phyloP scores from a whole-genome alignment of 2,888 invertebrate genomes.

The Mesorhabditis spiculigera region DNA sequence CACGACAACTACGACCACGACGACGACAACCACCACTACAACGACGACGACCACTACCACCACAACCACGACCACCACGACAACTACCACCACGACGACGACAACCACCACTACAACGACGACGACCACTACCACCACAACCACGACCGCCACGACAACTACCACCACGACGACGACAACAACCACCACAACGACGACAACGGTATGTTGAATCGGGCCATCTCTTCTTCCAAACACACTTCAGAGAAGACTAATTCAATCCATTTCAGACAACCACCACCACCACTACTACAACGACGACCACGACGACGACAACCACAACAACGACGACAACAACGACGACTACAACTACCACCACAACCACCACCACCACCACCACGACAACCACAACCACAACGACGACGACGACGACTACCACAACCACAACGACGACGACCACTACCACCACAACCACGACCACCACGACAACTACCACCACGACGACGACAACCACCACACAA shows the following conservation, averaged over 20 bases:
- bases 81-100: constrained; percentile 7
- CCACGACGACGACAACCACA: not conserved
- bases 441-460: not conserved
- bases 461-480: not conserved
- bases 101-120: constrained; percentile 7
- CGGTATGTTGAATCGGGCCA: not conserved
- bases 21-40: not conserved
- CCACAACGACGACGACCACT: not conserved
- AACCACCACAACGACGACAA: constrained; percentile 5
- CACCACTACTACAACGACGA: not conserved
- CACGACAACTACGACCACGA: not conserved
- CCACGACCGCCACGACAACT: not conserved
- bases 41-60: not conserved
- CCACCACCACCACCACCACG: not conserved
- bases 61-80: constrained; percentile 3
- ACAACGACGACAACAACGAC: not conserved
- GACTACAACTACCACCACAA: not conserved
- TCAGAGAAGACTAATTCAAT: no score
- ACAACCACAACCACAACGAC: not conserved
- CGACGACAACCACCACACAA: constrained; percentile 4
- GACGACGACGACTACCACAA: not conserved
- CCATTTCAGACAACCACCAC: not conserved
- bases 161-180: constrained; percentile 2
- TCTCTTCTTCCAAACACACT: not conserved
- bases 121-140: not conserved